A percentile compares a stretch with the other conserved stretches of the same genome.
Evolutionary conservation across 2,797 vertebrate species (phyloP).

Genomic region (Esox masquinongy): DNA sequence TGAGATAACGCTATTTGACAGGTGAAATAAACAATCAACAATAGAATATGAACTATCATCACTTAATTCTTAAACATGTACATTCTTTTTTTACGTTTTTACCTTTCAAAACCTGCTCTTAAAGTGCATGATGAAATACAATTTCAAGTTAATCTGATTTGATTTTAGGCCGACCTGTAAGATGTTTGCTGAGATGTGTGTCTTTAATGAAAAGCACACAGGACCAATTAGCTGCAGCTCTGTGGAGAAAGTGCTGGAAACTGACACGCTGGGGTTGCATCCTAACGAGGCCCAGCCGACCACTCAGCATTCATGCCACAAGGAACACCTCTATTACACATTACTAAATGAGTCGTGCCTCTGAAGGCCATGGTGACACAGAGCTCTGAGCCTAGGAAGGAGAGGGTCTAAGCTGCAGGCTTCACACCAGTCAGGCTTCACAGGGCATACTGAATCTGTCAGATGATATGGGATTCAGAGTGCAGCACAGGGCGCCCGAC

Average conservation of each 20-base stretch:
- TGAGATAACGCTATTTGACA: too few relatives aligned
- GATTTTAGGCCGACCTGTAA: not conserved
- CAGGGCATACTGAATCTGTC: too few relatives aligned
- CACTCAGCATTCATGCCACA: constrained; percentile 3
- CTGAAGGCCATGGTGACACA: not conserved
- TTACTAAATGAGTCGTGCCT: not conserved
- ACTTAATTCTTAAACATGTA: too few relatives aligned
- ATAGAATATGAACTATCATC: too few relatives aligned
- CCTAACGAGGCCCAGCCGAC: not conserved
- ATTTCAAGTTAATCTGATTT: too few relatives aligned
- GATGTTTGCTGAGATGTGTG: constrained; percentile 4
- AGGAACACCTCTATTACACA: not conserved
- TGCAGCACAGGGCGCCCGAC: not conserved
- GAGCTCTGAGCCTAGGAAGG: too few relatives aligned
- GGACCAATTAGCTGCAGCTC: constrained; percentile 5
- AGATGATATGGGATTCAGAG: not conserved
- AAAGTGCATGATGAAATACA: not conserved
- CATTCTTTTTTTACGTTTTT: too few relatives aligned
- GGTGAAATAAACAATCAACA: too few relatives aligned
- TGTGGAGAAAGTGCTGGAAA: not conserved
- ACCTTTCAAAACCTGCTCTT: too few relatives aligned
- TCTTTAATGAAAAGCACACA: constrained; percentile 17
- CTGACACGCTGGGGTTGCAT: not conserved
- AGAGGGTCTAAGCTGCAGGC: too few relatives aligned
- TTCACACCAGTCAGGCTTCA: too few relatives aligned